Base-by-base conservation (phyloP, 2,113 vertebrate species). In the Eulacestoma nigropectus region DNA sequence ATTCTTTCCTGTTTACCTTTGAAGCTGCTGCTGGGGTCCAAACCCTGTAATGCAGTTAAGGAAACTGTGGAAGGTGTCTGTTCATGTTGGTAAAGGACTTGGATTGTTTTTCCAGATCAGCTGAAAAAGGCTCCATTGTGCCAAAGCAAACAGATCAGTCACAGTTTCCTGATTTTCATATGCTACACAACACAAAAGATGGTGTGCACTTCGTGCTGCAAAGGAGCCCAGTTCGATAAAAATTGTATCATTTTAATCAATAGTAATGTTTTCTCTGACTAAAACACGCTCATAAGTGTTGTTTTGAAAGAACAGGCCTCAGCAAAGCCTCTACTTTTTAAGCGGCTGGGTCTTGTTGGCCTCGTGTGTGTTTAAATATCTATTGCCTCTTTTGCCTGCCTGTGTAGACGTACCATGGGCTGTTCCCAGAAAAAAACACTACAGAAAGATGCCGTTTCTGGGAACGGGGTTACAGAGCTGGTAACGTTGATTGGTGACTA, bases 401-500 rank as follows among this genome's bases (percentile, higher is more conserved):
- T 74, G 15, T 70, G 7, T 49, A 79, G 82, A 85, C 59, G 47
- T 4, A 11, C 50, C 19, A 13, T 52, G 50, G 60, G 7, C 78
- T 62, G 35, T 96, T 96, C 86, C 90, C 95, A n/a, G 96, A 95
- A 97, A 97, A 57, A 47, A 32, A 1, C 77, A 21, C 74, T 78
- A 7, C 42, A 69, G 70, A 86, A 93, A 67, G 67, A 75, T 77
- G 64, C 76, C 25, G 27, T 81, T 97, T 93, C 96, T 96, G 93
- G 91, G 93, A 95, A 96, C 70, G 42, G 73, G 37, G 57, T 91
- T 92, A 65, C 56, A 67, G 47, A 74, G 92, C 91, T 96, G 89
- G 67, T 96, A 79, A 90, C 47, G 89, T 53, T 93, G 73, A 89
- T 47, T 89, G 92, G 93, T 93, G 89, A 76, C 92, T 93, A 96